Conservation (phyloP, 2,888 invertebrate genomes). For the Horisme vitalbata region DNA sequence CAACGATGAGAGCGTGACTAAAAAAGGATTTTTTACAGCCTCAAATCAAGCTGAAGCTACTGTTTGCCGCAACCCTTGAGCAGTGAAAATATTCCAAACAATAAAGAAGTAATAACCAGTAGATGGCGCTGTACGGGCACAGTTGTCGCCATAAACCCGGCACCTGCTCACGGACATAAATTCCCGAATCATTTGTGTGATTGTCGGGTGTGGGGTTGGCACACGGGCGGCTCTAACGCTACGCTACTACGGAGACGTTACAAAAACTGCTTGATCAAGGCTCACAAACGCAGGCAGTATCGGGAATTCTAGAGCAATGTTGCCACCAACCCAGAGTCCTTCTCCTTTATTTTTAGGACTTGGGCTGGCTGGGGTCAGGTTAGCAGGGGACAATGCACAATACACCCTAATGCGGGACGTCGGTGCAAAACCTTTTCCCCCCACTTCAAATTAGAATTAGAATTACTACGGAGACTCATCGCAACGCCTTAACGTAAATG, state of each 20-base stretch:
- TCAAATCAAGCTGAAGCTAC: constrained; percentile 7
- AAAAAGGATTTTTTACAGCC: constrained; percentile 7
- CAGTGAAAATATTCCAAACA: constrained; percentile 10
- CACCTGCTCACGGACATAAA: constrained; percentile 37
- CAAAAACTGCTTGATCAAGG: too few relatives aligned
- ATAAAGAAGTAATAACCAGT: constrained; percentile 18
- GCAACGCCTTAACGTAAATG: too few relatives aligned
- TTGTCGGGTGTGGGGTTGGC: constrained; percentile 24
- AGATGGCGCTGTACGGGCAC: constrained; percentile 10
- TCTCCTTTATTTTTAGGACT: too few relatives aligned
- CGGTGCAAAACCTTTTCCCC: too few relatives aligned
- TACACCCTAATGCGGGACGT: too few relatives aligned
- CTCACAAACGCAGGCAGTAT: neutral
- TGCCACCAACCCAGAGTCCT: too few relatives aligned
- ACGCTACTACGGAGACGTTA: neutral
- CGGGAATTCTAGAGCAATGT: neutral
- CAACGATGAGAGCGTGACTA: too few relatives aligned
- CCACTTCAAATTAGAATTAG: too few relatives aligned
- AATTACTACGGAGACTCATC: too few relatives aligned
- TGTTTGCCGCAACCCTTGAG: neutral
- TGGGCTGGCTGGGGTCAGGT: too few relatives aligned
- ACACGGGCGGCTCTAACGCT: constrained; percentile 23
- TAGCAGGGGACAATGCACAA: too few relatives aligned
- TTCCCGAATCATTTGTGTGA: constrained; percentile 41
- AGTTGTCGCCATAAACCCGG: constrained; percentile 28